Base-by-base conservation (phyloP, 2,888 invertebrate genomes). In the Lamproptera curius region DNA sequence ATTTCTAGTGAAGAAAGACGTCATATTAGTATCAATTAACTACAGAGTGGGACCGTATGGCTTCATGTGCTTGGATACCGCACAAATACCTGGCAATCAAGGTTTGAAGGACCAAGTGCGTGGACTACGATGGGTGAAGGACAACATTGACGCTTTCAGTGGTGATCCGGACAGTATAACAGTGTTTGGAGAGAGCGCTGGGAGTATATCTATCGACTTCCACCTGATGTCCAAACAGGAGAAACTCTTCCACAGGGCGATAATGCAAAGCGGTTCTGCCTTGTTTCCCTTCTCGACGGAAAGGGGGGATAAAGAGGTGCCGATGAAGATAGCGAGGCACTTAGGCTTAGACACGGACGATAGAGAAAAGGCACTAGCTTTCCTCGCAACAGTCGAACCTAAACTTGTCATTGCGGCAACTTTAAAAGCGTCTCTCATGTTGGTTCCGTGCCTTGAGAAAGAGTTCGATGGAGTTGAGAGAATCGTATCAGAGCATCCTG, bases 1-100 rank as follows among this genome's bases (percentile, higher is more conserved):
- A 36, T 59, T 51, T 26, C 36, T 65, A 16, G 57, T 62, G 0
- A 50, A 50, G 38, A 57, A 61, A 38, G 57, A 57, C 34, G 44
- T 65, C 2, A 61, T 65, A 10, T 42, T 62, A 0, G 63, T 70
- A 1, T 80, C 78, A 1, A 47, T 82, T 2, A 83, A 83, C 53
- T 82, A 76, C 46, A 67, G 83, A 46, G 61, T 80, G 1, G 77
- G 57, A 3, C 39, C 47, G 2, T 57, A 52, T 17, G 59, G 59
- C 2, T 59, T 75, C 42, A 57, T 75, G 5, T 67, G 68, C 50
- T 50, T 73, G 11, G 68, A 70, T 11, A 62, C 60, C 6, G 61
- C 75, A 64, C 59, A 75, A 73, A 56, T 62, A 1, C 56, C 62
- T 2, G 65, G 65, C 0, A 65, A 65, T 39, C 61, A 63, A 55